Evolutionary conservation across 2,888 invertebrate genomes (phyloP), one percentile per base, ranked within the genome.

Genomic region (Ophion ventricosus): DNA sequence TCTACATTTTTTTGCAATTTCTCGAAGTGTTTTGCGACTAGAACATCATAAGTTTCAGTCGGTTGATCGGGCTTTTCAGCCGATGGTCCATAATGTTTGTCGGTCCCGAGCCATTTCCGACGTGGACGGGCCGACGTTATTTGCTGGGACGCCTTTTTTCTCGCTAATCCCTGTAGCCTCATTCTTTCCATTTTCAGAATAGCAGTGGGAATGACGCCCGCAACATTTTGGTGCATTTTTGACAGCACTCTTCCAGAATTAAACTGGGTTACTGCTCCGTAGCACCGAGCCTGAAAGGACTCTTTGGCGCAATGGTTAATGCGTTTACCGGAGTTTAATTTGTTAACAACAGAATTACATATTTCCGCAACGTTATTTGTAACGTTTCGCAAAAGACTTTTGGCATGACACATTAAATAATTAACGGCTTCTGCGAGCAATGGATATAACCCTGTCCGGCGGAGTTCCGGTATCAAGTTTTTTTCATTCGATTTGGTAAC

Each of bases 41-140:
- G 63, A 26, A 26, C 26, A 5, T 63, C 63, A 17, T 17, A 26
- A 26, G 29, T 17, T 25, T 63, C 63, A 1, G 8, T 1, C 0
- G 10, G 14, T 14, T 26, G 17, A 40, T 76, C 75, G 2, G 56
- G 66, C 23, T 76, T 26, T 35, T 35, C 14, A 7, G 66, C 29
- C 11, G 75, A 66, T 17, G 66, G 57, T 23, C 75, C 75, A 17
- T 66, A 76, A 57, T 76, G 56, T 17, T 63, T 63, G 63, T 63
- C 63, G 14, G 63, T 26, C 2, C 63, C 63, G 20, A 23, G 25
- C 20, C 20, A 25, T 59, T 23, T 20, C 7, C 0, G 59, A 25
- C 7, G 59, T 11, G 7, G 1, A 4, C 7, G 11, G 11, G 43
- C 8, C 1, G 7, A 10, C 43, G 43, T 43, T 43, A 23, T 23